Evolutionary conservation across 2,797 vertebrate genomes (phyloP).

Genomic region (Coreius guichenoti): DNA sequence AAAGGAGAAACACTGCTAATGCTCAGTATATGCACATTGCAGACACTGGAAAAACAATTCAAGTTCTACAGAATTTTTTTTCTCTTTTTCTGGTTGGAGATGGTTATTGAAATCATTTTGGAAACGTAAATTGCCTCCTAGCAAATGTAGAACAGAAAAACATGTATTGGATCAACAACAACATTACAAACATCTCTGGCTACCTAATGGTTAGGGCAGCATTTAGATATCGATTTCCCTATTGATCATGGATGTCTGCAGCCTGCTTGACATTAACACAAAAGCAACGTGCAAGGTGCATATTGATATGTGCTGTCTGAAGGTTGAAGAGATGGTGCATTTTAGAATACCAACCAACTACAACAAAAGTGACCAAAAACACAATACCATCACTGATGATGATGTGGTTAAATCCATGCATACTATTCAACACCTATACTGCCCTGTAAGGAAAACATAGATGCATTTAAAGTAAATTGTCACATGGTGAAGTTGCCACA

Average conservation of each 20-base stretch:
- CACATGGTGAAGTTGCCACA: not conserved
- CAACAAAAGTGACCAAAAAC: constrained; percentile 30
- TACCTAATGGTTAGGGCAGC: constrained; percentile 45
- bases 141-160: constrained; percentile 37
- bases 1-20: constrained; percentile 6
- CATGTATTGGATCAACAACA: constrained; percentile 42
- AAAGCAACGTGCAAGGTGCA: constrained; percentile 38
- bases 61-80: not conserved
- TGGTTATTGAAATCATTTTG: constrained; percentile 35
- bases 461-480: not conserved
- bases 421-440: not conserved
- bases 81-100: not conserved
- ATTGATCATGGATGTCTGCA: constrained; percentile 48
- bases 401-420: not conserved
- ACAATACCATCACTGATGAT: constrained; percentile 3
- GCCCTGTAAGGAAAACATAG: not conserved
- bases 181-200: constrained; percentile 34
- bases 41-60: not conserved
- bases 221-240: constrained; percentile 44
- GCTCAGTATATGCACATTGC: not conserved
- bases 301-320: constrained; percentile 48
- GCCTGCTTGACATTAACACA: constrained; percentile 52
- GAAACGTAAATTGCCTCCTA: constrained; percentile 10
- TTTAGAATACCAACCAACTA: constrained; percentile 31
- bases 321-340: constrained; percentile 11